phyloP scores from a whole-genome alignment of 2,113 vertebrate genomes.

The Podiceps cristatus region DNA sequence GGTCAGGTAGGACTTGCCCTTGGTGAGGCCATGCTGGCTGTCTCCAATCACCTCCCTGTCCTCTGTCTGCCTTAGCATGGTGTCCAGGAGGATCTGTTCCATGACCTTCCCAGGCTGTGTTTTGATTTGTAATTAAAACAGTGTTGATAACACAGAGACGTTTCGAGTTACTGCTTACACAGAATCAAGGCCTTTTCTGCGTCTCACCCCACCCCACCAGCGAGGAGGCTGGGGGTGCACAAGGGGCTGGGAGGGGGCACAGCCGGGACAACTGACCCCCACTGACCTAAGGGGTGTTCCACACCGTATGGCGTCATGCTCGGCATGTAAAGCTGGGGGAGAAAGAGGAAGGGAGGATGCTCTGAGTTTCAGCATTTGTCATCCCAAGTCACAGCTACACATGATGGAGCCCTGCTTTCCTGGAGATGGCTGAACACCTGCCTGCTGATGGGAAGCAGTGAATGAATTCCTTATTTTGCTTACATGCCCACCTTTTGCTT shows the following conservation, averaged over 20 bases:
- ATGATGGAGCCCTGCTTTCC: neutral
- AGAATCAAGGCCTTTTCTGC: neutral
- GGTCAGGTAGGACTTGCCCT: too few relatives aligned
- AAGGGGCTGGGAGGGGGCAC: neutral
- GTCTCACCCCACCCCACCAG: neutral
- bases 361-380: neutral
- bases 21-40: too few relatives aligned
- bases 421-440: neutral
- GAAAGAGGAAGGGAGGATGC: neutral
- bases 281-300: too few relatives aligned
- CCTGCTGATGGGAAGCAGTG: neutral
- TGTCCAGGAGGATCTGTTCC: too few relatives aligned
- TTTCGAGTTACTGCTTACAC: neutral
- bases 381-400: accelerated
- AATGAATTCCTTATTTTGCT: neutral
- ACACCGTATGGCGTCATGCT: accelerated
- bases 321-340: neutral
- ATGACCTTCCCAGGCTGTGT: too few relatives aligned
- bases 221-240: accelerated
- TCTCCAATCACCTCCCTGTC: too few relatives aligned
- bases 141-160: neutral
- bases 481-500: neutral
- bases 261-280: neutral
- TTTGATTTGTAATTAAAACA: neutral
- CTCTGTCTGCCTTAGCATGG: too few relatives aligned